Percentiles rank a stretch among this genome's conserved stretches.
phyloP scores from a whole-genome alignment of 2,113 vertebrate genomes.

The Zeus faber region DNA sequence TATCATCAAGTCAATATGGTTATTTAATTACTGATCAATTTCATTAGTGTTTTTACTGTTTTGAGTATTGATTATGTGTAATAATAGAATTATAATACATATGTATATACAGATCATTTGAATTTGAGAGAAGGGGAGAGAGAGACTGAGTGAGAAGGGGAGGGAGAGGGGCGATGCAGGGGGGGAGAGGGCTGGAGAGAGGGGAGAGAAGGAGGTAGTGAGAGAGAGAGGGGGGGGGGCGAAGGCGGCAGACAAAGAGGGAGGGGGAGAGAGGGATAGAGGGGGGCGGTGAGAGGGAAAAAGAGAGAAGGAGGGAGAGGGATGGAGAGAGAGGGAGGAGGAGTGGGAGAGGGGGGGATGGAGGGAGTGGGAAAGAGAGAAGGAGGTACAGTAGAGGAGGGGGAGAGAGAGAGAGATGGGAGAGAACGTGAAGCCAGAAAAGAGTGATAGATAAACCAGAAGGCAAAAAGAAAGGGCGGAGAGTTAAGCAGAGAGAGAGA shows the following conservation, averaged over 20 bases:
- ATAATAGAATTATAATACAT: too few relatives aligned
- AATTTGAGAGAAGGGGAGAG: too few relatives aligned
- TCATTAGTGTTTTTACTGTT: too few relatives aligned
- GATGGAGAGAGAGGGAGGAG: not conserved
- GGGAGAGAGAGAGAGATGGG: slow-evolving; percentile 34
- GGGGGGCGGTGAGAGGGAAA: not conserved
- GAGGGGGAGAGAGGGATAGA: not conserved
- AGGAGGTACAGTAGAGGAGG: slow-evolving; percentile 27
- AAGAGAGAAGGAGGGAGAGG: not conserved
- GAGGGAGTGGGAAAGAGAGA: not conserved
- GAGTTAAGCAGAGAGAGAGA: too few relatives aligned
- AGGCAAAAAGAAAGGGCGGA: too few relatives aligned
- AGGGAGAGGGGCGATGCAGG: too few relatives aligned
- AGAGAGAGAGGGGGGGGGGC: too few relatives aligned
- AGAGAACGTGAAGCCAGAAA: not conserved
- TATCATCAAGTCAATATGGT: too few relatives aligned
- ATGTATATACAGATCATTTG: too few relatives aligned
- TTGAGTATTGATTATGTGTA: too few relatives aligned
- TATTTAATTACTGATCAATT: too few relatives aligned
- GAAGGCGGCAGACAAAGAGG: not conserved
- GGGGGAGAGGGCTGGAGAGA: not conserved
- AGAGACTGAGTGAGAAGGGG: not conserved
- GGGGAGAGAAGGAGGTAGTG: not conserved
- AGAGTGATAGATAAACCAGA: too few relatives aligned
- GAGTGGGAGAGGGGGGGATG: not conserved